A percentile compares a stretch with the other conserved stretches of the same genome.
Conservation (phyloP, 1,140 invertebrate species). For the Bacillus rossius region DNA sequence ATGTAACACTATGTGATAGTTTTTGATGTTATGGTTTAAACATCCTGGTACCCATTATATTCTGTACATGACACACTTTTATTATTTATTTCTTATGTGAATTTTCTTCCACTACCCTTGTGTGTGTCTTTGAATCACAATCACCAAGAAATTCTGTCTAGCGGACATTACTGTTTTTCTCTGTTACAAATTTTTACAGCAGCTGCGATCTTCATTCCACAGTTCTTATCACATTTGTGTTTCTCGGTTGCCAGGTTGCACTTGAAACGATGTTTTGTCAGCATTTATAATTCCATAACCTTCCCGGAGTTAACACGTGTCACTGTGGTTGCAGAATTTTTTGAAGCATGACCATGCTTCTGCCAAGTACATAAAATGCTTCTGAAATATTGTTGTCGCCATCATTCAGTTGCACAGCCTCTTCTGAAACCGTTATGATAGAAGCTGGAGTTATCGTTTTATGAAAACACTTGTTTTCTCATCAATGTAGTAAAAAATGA, state of each 20-base stretch:
- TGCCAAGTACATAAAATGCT: slow-evolving; percentile 17
- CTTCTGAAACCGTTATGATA: slow-evolving; percentile 6
- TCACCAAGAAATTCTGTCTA: slow-evolving; percentile 3
- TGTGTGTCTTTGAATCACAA: background rate
- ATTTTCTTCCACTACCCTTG: background rate
- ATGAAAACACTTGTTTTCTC: too few relatives aligned
- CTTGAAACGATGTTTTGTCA: slow-evolving; percentile 11
- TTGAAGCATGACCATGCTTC: slow-evolving; percentile 9
- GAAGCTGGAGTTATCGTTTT: slow-evolving; percentile 6
- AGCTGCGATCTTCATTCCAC: slow-evolving; percentile 15
- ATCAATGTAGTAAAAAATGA: too few relatives aligned
- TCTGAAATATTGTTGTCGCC: slow-evolving; percentile 2
- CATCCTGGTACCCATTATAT: slow-evolving; percentile 16
- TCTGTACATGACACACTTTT: slow-evolving; percentile 19
- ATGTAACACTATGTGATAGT: too few relatives aligned
- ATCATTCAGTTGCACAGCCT: slow-evolving; percentile 14
- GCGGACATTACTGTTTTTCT: background rate
- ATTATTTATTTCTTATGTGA: background rate
- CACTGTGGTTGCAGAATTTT: slow-evolving; percentile 9
- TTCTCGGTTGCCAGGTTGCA: background rate
- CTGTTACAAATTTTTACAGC: slow-evolving; percentile 1
- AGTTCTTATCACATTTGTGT: slow-evolving; percentile 9
- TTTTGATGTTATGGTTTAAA: background rate
- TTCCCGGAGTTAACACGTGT: slow-evolving; percentile 11
- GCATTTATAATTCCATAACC: slow-evolving; percentile 8